Percentiles rank a stretch among this genome's conserved stretches.
These are phyloP conservation scores for Globia sparganii DNA, from an alignment of 2,888 invertebrate species.

Conservation along the genomic window DNA sequence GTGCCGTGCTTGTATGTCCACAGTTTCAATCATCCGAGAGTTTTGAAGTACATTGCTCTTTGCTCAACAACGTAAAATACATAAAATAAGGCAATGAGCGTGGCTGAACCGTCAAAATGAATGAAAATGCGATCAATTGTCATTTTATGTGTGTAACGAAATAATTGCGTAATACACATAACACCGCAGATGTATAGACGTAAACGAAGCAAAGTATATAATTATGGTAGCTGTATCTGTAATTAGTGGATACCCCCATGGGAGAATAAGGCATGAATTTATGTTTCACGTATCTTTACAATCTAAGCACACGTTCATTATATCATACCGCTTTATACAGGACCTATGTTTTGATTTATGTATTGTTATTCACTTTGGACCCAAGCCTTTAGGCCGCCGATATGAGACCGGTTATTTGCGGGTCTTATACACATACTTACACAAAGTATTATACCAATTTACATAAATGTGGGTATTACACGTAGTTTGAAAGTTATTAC, in stretches of 20 bases:
- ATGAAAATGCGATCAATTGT: too few species aligned
- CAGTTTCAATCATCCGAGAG: too few species aligned
- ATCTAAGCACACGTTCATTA: not conserved
- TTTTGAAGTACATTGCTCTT: too few species aligned
- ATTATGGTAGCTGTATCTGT: not conserved
- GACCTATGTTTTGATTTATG: not conserved
- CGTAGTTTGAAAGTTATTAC: not conserved
- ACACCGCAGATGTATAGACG: too few species aligned
- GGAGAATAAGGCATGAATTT: not conserved
- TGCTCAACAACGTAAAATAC: too few species aligned
- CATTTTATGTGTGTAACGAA: too few species aligned
- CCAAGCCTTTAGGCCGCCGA: not conserved
- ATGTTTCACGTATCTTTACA: not conserved
- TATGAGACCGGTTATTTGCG: not conserved
- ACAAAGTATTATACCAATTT: not conserved
- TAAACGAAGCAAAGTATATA: not conserved
- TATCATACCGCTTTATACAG: too few species aligned
- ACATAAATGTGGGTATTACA: constrained; percentile 1
- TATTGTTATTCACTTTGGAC: not conserved
- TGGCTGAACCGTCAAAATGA: too few species aligned
- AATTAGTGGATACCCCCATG: not conserved
- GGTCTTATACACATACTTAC: not conserved
- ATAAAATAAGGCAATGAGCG: too few species aligned
- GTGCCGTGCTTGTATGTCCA: too few species aligned
- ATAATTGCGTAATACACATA: too few species aligned